Evolutionary conservation across 2,888 invertebrate species (phyloP).

Genomic region (Stictocephala bisonia): DNA sequence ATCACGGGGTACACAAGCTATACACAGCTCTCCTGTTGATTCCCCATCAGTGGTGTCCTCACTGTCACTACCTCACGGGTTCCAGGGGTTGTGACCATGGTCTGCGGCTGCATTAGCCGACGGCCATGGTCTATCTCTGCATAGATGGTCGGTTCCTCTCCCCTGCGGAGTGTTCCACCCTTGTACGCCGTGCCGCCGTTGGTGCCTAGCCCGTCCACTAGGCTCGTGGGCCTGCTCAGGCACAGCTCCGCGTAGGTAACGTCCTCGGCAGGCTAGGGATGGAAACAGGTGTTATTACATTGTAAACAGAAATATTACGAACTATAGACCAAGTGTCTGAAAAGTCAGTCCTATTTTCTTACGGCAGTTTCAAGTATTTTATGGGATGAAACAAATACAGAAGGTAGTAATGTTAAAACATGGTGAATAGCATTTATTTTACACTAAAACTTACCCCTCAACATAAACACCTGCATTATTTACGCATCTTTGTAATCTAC

Average conservation of each 20-base stretch:
- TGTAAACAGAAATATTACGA: no score
- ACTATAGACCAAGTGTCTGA: no score
- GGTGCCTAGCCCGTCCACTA: conserved; percentile 64
- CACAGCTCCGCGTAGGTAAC: conserved; percentile 74
- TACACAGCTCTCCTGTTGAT: conserved; percentile 77
- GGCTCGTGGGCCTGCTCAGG: conserved; percentile 68
- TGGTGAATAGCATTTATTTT: no score
- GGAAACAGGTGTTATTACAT: no score
- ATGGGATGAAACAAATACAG: no score
- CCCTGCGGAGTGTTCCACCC: conserved; percentile 68
- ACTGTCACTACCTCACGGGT: conserved; percentile 76
- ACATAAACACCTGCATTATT: no score
- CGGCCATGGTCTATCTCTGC: conserved; percentile 79
- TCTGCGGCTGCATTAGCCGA: conserved; percentile 55
- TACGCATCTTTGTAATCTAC: no score
- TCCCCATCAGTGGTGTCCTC: conserved; percentile 76
- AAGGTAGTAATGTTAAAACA: no score
- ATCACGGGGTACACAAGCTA: conserved; percentile 63
- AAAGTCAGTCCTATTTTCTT: no score
- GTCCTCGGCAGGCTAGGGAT: conserved; percentile 66
- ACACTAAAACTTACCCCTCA: no score
- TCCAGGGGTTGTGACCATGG: conserved; percentile 52
- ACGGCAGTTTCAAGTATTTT: no score
- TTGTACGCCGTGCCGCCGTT: conserved; percentile 56
- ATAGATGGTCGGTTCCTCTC: conserved; percentile 77